Conservation (phyloP, 2,113 vertebrate genomes). For the Siphamia tubifer region DNA sequence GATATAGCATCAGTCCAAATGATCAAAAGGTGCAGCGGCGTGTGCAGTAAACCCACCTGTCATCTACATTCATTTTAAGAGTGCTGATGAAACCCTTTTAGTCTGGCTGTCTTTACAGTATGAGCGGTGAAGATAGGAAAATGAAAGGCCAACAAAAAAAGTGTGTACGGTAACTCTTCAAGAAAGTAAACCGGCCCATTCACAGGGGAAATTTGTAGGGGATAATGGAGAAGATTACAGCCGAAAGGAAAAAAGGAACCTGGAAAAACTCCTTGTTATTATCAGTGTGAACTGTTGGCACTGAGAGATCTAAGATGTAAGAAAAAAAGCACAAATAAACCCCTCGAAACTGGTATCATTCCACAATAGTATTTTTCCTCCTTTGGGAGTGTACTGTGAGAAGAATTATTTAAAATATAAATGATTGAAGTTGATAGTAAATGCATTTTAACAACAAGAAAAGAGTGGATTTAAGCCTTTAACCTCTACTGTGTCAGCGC, state of each 20-base stretch:
- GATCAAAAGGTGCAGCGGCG: constrained; percentile 31
- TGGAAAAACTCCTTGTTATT: constrained; percentile 2
- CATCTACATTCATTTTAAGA: constrained; percentile 14
- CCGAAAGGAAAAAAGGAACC: background rate
- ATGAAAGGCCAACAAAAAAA: background rate
- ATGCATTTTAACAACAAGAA: no score
- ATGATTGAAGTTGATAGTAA: no score
- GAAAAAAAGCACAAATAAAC: no score
- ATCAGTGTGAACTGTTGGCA: background rate
- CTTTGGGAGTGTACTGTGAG: no score
- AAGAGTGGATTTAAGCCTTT: no score
- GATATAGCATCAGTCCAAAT: constrained; percentile 20
- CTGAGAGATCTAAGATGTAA: no score
- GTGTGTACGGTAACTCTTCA: background rate
- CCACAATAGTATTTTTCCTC: no score
- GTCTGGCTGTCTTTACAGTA: background rate
- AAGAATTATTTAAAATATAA: no score
- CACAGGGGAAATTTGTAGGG: constrained; percentile 13
- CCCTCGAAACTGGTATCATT: no score
- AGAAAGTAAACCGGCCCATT: constrained; percentile 3
- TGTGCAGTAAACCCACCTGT: constrained; percentile 25
- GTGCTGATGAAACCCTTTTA: constrained; percentile 31
- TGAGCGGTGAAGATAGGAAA: background rate
- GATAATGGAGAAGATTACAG: constrained; percentile 19
- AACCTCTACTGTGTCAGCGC: no score